Percentiles rank a stretch among this genome's conserved stretches.
phyloP scores from a whole-genome alignment of 2,113 vertebrate genomes.

The Colistium nudipinnis region DNA sequence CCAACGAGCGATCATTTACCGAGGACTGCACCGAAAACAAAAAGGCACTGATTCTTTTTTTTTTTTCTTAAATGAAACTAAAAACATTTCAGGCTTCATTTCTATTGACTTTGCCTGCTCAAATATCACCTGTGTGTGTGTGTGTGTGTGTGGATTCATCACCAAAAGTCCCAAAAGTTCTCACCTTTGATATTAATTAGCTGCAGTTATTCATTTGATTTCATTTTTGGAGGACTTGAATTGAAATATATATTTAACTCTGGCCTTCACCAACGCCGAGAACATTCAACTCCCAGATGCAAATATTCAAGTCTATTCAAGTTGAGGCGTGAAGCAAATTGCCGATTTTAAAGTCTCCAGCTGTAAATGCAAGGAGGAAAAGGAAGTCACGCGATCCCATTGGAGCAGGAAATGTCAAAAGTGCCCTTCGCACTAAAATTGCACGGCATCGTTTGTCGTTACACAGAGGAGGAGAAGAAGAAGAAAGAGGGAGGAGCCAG shows the following conservation, averaged over 20 bases:
- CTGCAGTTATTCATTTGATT: neutral
- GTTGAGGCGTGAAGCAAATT: too few relatives aligned
- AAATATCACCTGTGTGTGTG: neutral
- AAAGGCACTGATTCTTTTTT: constrained; percentile 59
- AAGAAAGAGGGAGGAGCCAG: constrained; percentile 41
- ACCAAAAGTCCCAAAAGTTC: neutral
- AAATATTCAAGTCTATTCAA: too few relatives aligned
- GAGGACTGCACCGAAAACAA: constrained; percentile 30
- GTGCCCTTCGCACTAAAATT: constrained; percentile 20
- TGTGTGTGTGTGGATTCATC: neutral
- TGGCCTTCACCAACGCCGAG: neutral
- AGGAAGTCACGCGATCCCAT: too few relatives aligned
- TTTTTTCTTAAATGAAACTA: constrained; percentile 8
- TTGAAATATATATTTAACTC: neutral
- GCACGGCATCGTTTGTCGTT: constrained; percentile 46
- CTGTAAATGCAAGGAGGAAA: too few relatives aligned
- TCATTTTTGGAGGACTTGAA: neutral
- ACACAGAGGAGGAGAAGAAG: constrained; percentile 25
- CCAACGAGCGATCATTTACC: constrained; percentile 32
- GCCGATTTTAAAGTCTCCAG: too few relatives aligned
- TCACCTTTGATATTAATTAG: constrained; percentile 3
- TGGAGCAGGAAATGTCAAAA: neutral
- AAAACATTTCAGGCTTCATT: constrained; percentile 39
- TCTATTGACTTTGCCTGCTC: constrained; percentile 31
- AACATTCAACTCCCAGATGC: too few relatives aligned